Evolutionary conservation across 1,140 invertebrate species (phyloP).

Genomic region (Phthorimaea operculella): DNA sequence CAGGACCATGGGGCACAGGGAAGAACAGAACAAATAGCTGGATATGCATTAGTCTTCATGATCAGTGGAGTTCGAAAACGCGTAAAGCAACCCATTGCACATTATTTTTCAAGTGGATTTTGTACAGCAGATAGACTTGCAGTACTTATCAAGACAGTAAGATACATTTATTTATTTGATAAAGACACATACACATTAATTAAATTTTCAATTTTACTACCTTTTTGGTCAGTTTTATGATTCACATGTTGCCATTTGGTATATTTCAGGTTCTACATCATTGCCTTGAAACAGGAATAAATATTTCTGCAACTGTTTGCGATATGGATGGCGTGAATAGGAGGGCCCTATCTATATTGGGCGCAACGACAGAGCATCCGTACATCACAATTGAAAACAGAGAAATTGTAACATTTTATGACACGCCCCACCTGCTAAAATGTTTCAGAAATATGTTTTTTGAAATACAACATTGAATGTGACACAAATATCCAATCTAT

Average conservation of each 20-base stretch:
- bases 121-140: slow-evolving; percentile 12
- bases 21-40: slow-evolving; percentile 6
- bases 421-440: slow-evolving; percentile 15
- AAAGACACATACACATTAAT: background rate
- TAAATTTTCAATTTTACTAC: background rate
- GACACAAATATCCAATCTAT: slow-evolving; percentile 7
- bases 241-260: background rate
- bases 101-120: slow-evolving; percentile 8
- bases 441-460: slow-evolving; percentile 12
- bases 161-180: background rate
- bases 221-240: background rate
- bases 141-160: slow-evolving; percentile 15
- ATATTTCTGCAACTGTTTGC: slow-evolving; percentile 13
- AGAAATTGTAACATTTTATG: slow-evolving; percentile 14
- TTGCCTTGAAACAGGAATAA: slow-evolving; percentile 3
- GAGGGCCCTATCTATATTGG: slow-evolving; percentile 19
- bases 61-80: slow-evolving; percentile 12
- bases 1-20: slow-evolving; percentile 18
- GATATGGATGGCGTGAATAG: slow-evolving; percentile 18
- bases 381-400: slow-evolving; percentile 7
- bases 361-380: slow-evolving; percentile 10
- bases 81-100: slow-evolving; percentile 9
- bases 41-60: slow-evolving; percentile 14
- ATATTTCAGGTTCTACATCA: slow-evolving; percentile 2
- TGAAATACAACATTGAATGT: slow-evolving; percentile 17